Evolutionary conservation across 2,888 invertebrate species (phyloP), one percentile per base, ranked within the genome.

Genomic region (Drosophila recens): DNA sequence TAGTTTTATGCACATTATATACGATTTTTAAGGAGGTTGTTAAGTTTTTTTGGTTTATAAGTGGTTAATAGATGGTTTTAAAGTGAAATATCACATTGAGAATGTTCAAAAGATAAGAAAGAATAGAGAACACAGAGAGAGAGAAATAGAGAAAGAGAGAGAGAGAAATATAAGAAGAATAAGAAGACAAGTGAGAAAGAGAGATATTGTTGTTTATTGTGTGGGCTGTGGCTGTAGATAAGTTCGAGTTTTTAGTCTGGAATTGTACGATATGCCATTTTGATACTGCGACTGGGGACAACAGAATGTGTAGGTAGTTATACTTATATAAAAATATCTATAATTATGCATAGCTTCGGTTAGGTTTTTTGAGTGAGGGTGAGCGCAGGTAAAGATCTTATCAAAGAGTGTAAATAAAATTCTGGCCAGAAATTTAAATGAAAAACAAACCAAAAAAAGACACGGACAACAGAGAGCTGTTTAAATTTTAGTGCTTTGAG

Each of bases 51-150:
- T 33, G 2, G 34, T 33, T 45, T 57, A 65, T 61, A 43, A 67
- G 38, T 68, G 34, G 75, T 64, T 63, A 36, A 45, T 33, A 38
- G 48, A 48, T 64, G 54, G 52, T 67, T 38, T 45, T 56, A n/a
- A 42, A 11, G 75, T 71, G 76, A 64, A 70, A 68, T 70, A 67
- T 75, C 79, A 80, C 75, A 83, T 82, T 43, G 64, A 78, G 72
- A 75, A 67, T 65, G 63, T 89, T 74, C 78, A 77, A 81, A 82
- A 86, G 86, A 80, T 82, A 71, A 75, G 64, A 81, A 71, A 82
- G 77, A 78, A 77, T 68, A 77, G 52, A 77, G 71, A 85, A 67
- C 82, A 67, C 72, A 57, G 17, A 76, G 67, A 84, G 68, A 84
- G 57, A 57, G 56, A 68, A 15, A 77, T 54, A 82, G 53, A 80